Conservation (phyloP, 1,140 invertebrate species). For the Drosophila asahinai region DNA sequence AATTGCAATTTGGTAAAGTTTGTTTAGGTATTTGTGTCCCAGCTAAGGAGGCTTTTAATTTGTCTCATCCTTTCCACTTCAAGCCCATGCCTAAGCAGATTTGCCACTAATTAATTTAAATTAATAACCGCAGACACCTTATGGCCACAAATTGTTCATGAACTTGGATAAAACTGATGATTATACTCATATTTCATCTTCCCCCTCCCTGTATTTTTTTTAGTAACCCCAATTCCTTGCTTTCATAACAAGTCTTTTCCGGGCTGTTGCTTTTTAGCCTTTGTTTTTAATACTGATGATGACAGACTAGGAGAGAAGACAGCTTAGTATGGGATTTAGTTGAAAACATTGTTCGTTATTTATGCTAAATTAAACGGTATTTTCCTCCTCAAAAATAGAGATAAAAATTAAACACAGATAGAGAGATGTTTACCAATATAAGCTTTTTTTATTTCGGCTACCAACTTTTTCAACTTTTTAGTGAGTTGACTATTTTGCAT, state of each 20-base stretch:
- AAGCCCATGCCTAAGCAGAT: neutral
- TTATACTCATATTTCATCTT: neutral
- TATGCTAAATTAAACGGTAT: conserved; percentile 22
- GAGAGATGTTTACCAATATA: neutral
- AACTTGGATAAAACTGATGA: conserved; percentile 24
- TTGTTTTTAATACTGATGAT: conserved; percentile 25
- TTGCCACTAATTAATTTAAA: conserved; percentile 56
- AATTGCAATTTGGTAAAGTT: conserved; percentile 4
- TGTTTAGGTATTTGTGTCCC: neutral
- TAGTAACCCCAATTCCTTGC: neutral
- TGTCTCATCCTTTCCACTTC: conserved; percentile 1
- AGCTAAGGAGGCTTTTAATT: neutral
- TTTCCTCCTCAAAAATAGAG: neutral
- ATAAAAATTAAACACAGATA: neutral
- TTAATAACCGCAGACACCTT: conserved; percentile 52
- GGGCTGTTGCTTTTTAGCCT: conserved; percentile 8
- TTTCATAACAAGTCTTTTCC: conserved; percentile 30
- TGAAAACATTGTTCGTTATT: conserved; percentile 27
- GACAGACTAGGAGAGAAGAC: conserved; percentile 18
- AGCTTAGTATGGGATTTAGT: neutral
- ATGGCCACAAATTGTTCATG: conserved; percentile 45
- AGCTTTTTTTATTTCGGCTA: neutral
- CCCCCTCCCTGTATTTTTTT: neutral
- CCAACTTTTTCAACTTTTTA: conserved; percentile 6
- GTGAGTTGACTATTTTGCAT: conserved; percentile 13